phyloP scores from a whole-genome alignment of 2,888 invertebrate species.

The Cheilosia vernalis region DNA sequence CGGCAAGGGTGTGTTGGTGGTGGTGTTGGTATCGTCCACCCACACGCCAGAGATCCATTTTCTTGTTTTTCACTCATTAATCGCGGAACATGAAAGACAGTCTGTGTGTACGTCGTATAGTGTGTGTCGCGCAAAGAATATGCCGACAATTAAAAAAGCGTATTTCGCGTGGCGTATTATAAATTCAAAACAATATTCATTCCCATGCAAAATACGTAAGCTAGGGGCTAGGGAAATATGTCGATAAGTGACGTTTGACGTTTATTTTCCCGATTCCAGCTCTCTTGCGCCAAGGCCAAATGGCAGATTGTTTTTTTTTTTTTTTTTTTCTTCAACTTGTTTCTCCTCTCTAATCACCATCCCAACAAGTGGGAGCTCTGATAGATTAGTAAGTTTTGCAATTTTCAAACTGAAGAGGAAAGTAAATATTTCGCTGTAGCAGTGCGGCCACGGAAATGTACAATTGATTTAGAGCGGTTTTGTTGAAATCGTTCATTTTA shows the following conservation, averaged over 20 bases:
- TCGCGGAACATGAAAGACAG: slow-evolving; percentile 59
- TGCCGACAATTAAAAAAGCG: slow-evolving; percentile 65
- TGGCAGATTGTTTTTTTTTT: background rate
- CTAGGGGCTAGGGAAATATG: slow-evolving; percentile 27
- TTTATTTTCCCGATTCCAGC: slow-evolving; percentile 32
- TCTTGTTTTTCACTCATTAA: slow-evolving; percentile 47
- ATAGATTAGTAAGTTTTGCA: slow-evolving; percentile 57
- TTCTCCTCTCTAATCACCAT: slow-evolving; percentile 30
- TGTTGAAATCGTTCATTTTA: slow-evolving; percentile 29
- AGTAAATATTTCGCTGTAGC: slow-evolving; percentile 48
- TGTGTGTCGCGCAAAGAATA: slow-evolving; percentile 27
- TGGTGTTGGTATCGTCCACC: slow-evolving; percentile 43
- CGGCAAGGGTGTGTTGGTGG: slow-evolving; percentile 40
- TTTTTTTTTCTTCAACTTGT: slow-evolving; percentile 2
- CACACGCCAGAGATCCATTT: slow-evolving; percentile 42
- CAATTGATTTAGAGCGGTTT: slow-evolving; percentile 39
- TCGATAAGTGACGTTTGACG: slow-evolving; percentile 47
- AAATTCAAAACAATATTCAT: slow-evolving; percentile 40
- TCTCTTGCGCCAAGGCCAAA: slow-evolving; percentile 43
- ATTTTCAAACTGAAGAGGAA: slow-evolving; percentile 53
- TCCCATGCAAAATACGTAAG: slow-evolving; percentile 54
- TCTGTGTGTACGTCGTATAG: slow-evolving; percentile 1
- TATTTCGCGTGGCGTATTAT: slow-evolving; percentile 55
- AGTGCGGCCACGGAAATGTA: slow-evolving; percentile 17
- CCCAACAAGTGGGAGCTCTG: slow-evolving; percentile 40